Base-by-base conservation (phyloP, 1,140 invertebrate species). In the Drosophila fuyamai region DNA sequence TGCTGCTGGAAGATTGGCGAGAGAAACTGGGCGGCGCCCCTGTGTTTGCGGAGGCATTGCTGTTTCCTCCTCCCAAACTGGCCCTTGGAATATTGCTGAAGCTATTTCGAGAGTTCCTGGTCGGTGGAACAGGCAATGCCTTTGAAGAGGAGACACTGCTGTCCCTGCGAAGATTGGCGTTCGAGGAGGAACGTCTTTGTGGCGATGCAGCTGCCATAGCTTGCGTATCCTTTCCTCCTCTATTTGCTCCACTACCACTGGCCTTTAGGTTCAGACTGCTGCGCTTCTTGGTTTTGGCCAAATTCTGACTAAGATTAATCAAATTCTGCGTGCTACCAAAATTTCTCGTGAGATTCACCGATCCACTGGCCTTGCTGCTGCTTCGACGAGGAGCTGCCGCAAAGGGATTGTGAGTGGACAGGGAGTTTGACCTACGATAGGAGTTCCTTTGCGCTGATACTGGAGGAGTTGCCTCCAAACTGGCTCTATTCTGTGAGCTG, bases 1-100 rank as follows among this genome's bases (percentile, higher is more conserved):
- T 90, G 76, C 84, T 88, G 60, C 66, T 88, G 41, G 86, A 90
- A 68, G 81, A 90, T 60, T 90, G 86, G 18, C 86, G 81, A 13
- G 76, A 76, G 29, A 90, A 82, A 35, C 54, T 82, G 12, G 86
- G 60, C 18, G 73, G 46, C 10, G 58, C 47, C 10, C 68, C 48
- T 13, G 50, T 36, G 51, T 7, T 48, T n/a, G 48, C 36, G 18
- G 32, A 38, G 55, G 43, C 9, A 18, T 8, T 41, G 23, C 32
- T 46, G 38, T 61, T 47, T 13, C 38, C 41, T 27, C 73, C 53
- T 23, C 75, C 36, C 46, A 92, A 73, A 51, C 91, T 92, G 36
- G 89, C 92, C 41, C 92, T 80, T 27, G 92, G 92, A 76, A 92
- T 92, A 13, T 92, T 92, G 67, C 89, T 92, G 29, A 92, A 92